Evolutionary conservation across 2,888 invertebrate genomes (phyloP).

Genomic region (Drosophila infuscata): DNA sequence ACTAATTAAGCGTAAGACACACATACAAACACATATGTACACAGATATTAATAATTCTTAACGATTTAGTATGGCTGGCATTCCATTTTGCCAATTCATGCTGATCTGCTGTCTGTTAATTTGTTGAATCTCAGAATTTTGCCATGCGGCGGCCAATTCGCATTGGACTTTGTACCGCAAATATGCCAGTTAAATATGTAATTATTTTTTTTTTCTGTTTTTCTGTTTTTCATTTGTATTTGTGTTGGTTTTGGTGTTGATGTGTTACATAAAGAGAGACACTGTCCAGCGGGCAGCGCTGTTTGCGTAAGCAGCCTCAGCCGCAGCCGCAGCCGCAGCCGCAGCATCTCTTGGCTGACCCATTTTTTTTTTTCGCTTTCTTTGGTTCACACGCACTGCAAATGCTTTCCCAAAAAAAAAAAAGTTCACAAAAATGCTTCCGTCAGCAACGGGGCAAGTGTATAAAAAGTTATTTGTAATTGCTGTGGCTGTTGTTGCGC

Average conservation of each 20-base stretch:
- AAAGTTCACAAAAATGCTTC: conserved; percentile 71
- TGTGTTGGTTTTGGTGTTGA: conserved; percentile 14
- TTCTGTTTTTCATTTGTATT: conserved; percentile 7
- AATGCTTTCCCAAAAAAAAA: conserved; percentile 69
- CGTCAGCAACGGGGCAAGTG: conserved; percentile 75
- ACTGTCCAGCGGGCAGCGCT: conserved; percentile 27
- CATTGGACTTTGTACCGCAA: conserved; percentile 67
- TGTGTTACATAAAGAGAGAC: conserved; percentile 56
- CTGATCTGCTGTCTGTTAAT: conserved; percentile 48
- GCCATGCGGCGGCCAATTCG: conserved; percentile 19
- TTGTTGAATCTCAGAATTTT: conserved; percentile 56
- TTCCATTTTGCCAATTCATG: conserved; percentile 56
- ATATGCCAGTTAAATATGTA: conserved; percentile 59
- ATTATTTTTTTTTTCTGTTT: conserved; percentile 32
- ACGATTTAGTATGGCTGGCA: conserved; percentile 12
- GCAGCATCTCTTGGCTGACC: conserved; percentile 62
- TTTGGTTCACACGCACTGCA: conserved; percentile 77
- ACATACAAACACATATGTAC: not conserved
- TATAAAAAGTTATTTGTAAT: conserved; percentile 75
- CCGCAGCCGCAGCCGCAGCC: conserved; percentile 33
- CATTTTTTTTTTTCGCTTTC: conserved; percentile 71
- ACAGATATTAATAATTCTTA: not conserved
- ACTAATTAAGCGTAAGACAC: conserved; percentile 44
- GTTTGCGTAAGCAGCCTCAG: conserved; percentile 63
- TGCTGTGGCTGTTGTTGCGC: conserved; percentile 52